Percentiles rank a stretch among this genome's conserved stretches.
These are phyloP conservation scores for Shinisaurus crocodilurus DNA, from an alignment of 2,113 vertebrate species.

Conservation along the genomic window DNA sequence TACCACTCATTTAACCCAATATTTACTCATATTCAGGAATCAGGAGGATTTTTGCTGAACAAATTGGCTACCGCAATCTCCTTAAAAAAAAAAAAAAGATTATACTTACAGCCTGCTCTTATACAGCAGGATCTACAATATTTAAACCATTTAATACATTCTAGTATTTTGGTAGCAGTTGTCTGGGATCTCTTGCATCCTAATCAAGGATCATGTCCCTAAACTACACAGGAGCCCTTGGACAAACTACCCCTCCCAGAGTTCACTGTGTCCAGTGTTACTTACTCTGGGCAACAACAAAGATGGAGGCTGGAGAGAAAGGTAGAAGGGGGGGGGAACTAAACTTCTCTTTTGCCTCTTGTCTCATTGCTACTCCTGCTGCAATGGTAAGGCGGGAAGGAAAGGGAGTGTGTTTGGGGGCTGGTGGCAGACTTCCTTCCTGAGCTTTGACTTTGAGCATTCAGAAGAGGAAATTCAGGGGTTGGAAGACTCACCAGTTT, in stretches of 20 bases:
- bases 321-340: neutral
- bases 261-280: neutral
- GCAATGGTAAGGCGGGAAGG: no score
- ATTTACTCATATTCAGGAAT: neutral
- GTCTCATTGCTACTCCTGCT: neutral
- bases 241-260: neutral
- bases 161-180: neutral
- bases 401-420: neutral
- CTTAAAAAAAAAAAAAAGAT: no score
- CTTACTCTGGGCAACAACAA: neutral
- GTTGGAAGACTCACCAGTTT: no score
- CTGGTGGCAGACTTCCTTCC: no score
- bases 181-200: neutral
- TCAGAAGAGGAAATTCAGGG: no score
- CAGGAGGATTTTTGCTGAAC: no score
- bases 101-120: neutral
- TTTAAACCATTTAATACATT: neutral
- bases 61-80: no score
- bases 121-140: neutral
- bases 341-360: neutral
- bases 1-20: neutral
- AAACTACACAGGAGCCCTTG: neutral
- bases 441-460: no score
- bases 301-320: neutral
- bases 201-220: neutral